phyloP scores from a whole-genome alignment of 2,888 invertebrate genomes.

The Cabera pusaria region DNA sequence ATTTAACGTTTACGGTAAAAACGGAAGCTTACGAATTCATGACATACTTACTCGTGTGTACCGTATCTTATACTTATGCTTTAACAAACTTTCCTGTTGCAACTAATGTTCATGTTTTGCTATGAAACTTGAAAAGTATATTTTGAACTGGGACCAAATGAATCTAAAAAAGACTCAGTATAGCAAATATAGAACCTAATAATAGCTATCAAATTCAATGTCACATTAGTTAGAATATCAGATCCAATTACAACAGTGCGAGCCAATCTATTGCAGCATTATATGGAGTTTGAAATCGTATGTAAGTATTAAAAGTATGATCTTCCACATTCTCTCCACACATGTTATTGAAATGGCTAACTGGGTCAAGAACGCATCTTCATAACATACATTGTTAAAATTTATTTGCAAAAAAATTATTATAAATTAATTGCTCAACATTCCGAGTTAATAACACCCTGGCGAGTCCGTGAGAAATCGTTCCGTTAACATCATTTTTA shows the following conservation, averaged over 20 bases:
- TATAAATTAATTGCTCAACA: conserved; percentile 37
- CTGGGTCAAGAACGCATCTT: conserved; percentile 39
- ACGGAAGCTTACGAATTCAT: too few relatives aligned
- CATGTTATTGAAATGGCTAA: conserved; percentile 26
- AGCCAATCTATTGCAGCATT: conserved; percentile 28
- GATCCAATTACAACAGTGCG: conserved; percentile 16
- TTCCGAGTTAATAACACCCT: conserved; percentile 28
- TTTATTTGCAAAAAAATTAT: conserved; percentile 3
- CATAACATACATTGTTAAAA: conserved; percentile 30
- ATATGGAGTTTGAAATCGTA: conserved; percentile 19
- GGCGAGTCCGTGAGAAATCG: conserved; percentile 36
- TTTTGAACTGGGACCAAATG: too few relatives aligned
- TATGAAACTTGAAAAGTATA: too few relatives aligned
- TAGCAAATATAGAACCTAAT: too few relatives aligned
- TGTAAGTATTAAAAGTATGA: conserved; percentile 12
- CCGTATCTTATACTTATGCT: too few relatives aligned
- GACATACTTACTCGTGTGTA: too few relatives aligned
- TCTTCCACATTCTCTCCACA: conserved; percentile 30
- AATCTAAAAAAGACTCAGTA: too few relatives aligned
- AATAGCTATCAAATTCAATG: conserved; percentile 12
- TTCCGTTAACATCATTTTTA: conserved; percentile 30
- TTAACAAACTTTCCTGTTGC: too few relatives aligned
- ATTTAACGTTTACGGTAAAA: too few relatives aligned
- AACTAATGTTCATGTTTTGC: too few relatives aligned
- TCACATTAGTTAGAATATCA: conserved; percentile 10